phyloP scores from a whole-genome alignment of 2,113 vertebrate genomes.

The Toxostoma redivivum region DNA sequence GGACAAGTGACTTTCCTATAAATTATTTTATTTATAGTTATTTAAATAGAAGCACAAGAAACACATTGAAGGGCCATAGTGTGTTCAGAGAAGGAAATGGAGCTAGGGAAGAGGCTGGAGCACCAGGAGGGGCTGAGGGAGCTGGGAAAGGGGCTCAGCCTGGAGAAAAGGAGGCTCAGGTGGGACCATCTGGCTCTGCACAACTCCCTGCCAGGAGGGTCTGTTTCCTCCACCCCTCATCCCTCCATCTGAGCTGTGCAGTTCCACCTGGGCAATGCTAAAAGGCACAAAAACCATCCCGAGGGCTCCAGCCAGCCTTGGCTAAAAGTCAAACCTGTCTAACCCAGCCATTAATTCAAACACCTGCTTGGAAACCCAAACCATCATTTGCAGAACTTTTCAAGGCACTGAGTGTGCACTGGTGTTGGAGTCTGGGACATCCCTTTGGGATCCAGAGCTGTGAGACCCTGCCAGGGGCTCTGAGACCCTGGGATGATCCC shows the following conservation, averaged over 20 bases:
- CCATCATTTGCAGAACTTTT: no score
- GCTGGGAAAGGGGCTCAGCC: background rate
- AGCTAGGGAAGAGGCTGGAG: background rate
- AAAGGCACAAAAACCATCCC: background rate
- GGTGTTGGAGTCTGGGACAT: no score
- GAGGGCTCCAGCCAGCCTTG: background rate
- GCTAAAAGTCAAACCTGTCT: background rate
- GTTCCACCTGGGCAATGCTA: background rate
- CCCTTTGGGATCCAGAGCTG: no score
- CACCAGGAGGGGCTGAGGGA: background rate
- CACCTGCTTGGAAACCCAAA: background rate
- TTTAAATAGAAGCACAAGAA: background rate
- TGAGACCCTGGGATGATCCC: no score
- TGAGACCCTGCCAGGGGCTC: no score
- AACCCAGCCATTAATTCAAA: background rate
- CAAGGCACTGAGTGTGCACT: rapidly evolving
- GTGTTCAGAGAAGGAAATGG: rapidly evolving
- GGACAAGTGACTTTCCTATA: no score
- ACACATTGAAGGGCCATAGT: background rate
- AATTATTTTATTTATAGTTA: background rate
- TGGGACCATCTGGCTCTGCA: background rate
- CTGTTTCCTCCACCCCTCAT: background rate
- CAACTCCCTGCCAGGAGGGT: background rate
- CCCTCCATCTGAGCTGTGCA: background rate
- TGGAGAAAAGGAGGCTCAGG: background rate